Conservation (phyloP, 2,888 invertebrate species). For the Tethea ocularis region DNA sequence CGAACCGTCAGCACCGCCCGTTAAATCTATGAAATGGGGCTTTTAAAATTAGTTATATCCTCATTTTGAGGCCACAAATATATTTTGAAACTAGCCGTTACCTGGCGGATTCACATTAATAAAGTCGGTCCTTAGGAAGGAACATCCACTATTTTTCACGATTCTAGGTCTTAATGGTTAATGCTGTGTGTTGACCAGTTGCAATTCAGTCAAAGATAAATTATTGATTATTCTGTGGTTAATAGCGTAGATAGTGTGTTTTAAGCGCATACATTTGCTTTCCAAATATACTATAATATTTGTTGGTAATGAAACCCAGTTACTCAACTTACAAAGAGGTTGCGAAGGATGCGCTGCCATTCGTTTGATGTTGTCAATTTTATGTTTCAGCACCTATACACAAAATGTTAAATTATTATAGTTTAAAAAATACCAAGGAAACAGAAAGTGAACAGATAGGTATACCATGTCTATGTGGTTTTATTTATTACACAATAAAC, state of each 20-base stretch:
- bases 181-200: too few relatives aligned
- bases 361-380: constrained; percentile 96
- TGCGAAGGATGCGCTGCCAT: constrained; percentile 98
- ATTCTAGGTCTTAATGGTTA: too few relatives aligned
- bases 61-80: constrained; percentile 1
- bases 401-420: constrained; percentile 30
- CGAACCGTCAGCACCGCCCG: constrained; percentile 97
- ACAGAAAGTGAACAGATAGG: background rate
- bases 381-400: constrained; percentile 95
- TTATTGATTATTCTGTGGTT: background rate
- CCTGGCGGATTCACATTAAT: background rate
- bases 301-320: background rate
- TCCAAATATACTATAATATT: too few relatives aligned
- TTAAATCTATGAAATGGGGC: constrained; percentile 86
- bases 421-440: constrained; percentile 21
- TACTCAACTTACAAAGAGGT: constrained; percentile 93
- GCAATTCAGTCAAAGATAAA: background rate
- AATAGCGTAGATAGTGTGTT: too few relatives aligned
- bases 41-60: background rate
- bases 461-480: background rate
- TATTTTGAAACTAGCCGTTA: constrained; percentile 7
- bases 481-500: constrained; percentile 39
- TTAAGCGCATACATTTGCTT: too few relatives aligned
- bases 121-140: too few relatives aligned
- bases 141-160: too few relatives aligned